These are phyloP conservation scores for Stichopus horrens DNA, from an alignment of 53 echinoderm and acorn worm genomes.

Conservation along the genomic window DNA sequence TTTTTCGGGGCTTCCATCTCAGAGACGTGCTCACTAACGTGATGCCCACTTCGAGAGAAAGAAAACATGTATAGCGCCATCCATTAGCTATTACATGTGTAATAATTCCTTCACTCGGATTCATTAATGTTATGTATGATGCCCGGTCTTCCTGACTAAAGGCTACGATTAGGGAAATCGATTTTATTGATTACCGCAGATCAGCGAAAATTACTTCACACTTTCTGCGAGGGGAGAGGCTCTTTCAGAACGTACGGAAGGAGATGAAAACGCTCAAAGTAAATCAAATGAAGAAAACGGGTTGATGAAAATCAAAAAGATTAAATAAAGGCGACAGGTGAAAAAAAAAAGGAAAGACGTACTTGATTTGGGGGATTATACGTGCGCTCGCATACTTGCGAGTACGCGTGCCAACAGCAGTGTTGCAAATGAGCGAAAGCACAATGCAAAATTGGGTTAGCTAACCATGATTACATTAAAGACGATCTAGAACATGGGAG, in stretches of 20 bases:
- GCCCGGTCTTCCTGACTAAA: neutral
- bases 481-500: too few relatives aligned
- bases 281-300: neutral
- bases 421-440: too few relatives aligned
- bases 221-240: neutral
- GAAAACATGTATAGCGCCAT: neutral
- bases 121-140: neutral
- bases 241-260: conserved; percentile 13
- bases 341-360: neutral
- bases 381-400: too few relatives aligned
- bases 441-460: too few relatives aligned
- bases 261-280: neutral
- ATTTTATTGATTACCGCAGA: conserved; percentile 21
- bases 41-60: too few relatives aligned
- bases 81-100: neutral
- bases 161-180: conserved; percentile 20
- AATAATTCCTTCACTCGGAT: neutral
- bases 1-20: too few relatives aligned
- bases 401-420: too few relatives aligned
- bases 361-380: too few relatives aligned
- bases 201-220: conserved; percentile 36
- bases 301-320: neutral
- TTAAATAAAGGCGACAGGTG: conserved; percentile 8
- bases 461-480: too few relatives aligned
- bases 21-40: too few relatives aligned